Evolutionary conservation across 2,113 vertebrate genomes (phyloP), one percentile per base, ranked within the genome.

Genomic region (Muntiacus reevesi): DNA sequence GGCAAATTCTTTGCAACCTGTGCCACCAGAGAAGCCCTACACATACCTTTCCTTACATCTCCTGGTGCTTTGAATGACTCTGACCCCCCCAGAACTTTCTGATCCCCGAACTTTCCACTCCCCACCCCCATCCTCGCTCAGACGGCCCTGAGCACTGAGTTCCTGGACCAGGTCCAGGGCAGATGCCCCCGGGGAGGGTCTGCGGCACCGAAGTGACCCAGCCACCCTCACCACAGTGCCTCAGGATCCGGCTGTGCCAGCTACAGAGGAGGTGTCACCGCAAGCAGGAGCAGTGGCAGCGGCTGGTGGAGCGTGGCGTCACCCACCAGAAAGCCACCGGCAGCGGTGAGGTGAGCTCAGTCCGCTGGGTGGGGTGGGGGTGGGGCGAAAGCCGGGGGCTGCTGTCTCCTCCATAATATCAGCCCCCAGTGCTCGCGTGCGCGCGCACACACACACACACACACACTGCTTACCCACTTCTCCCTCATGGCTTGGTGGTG

Each of bases 241-340:
- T 97, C 81, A 85, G 74, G 91, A 87, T 54, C 40, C 33, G 0
- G 14, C 84, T 94, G 13, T 90, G 62, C 10, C 96, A 87, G 84
- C 84, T 96, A 71, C 92, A 92, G 57, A 83, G 43, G 82, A 93
- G 50, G 33, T 84, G 45, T 23, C 59, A 79, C 57, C 1, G 0
- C 25, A 33, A n/a, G 52, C 90, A 71, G 54, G 33, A 21, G 47
- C 36, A 17, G 90, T 2, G 40, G 40, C 1, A 13, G 64, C 40
- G 15, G 40, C 6, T 59, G 52, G 13, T 59, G 52, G 13, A 1
- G 30, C 40, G 13, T 0, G 2, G 7, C 0, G 1, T 40, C 57
- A 1, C 81, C 47, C 71, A 4, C 79, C 62, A 47, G 90, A n/a
- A 54, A 17, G 74, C 78, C 89, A 27, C 0, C 0, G 43, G 27